These are phyloP conservation scores for Ichneumon xanthorius DNA, from an alignment of 2,888 invertebrate genomes.

Conservation along the genomic window DNA sequence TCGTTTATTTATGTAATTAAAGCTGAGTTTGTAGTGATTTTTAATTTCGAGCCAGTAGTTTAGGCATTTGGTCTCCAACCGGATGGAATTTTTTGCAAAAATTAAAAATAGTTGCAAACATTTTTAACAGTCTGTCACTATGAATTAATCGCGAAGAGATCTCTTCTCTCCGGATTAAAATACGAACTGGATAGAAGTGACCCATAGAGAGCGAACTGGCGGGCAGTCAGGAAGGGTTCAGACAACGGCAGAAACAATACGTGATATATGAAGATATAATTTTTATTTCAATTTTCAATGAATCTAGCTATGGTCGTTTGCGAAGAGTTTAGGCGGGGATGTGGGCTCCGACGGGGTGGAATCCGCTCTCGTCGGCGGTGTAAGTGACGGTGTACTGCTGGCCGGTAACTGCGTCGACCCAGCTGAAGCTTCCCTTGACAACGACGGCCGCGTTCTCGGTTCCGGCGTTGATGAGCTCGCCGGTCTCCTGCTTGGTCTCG, in stretches of 20 bases:
- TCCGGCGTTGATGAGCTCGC: slow-evolving; percentile 72
- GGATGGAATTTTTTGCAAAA: slow-evolving; percentile 69
- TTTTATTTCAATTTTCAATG: slow-evolving; percentile 8
- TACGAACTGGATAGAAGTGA: no score
- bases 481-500: slow-evolving; percentile 73
- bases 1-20: not conserved
- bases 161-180: no score
- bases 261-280: not conserved
- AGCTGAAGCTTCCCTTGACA: slow-evolving; percentile 77
- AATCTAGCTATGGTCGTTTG: not conserved
- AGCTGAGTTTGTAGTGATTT: slow-evolving; percentile 20
- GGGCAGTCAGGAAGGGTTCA: no score
- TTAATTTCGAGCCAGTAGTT: not conserved
- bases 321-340: slow-evolving; percentile 64
- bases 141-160: slow-evolving; percentile 47
- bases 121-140: slow-evolving; percentile 61
- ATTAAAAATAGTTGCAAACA: no score
- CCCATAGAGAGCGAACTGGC: no score
- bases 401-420: slow-evolving; percentile 73
- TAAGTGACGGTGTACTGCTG: slow-evolving; percentile 75
- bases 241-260: no score
- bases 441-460: slow-evolving; percentile 69
- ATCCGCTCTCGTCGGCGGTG: slow-evolving; percentile 77
- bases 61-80: slow-evolving; percentile 73
- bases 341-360: slow-evolving; percentile 76